Base-by-base conservation (phyloP, 2,797 vertebrate genomes). In the Pangasius sanitwongsei region DNA sequence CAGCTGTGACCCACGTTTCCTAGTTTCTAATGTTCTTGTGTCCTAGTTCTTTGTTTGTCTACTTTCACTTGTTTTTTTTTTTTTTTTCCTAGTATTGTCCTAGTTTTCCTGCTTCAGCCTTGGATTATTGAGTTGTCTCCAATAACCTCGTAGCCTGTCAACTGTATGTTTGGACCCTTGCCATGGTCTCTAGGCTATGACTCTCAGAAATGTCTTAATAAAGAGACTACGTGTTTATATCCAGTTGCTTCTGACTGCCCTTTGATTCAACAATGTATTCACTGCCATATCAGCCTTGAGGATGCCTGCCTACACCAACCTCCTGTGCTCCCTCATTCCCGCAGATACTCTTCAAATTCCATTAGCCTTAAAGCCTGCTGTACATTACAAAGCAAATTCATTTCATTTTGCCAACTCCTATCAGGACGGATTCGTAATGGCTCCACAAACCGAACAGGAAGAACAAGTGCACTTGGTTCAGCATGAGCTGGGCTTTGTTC, bases 281-380 rank as follows among this genome's bases (percentile, higher is more conserved):
- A 31, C 44, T 59, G 53, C 28, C 57, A 34, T 86, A 69, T 70
- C 70, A 69, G 44, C 12, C 83, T 65, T 44, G 41, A 53, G 69
- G 37, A 88, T 34, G 69, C 53, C 75, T 83, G 89, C 87, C 78
- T 1, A 50, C 31, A 77, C 87, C 85, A 80, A 83, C 69, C 90
- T 92, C 37, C 37, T 37, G 57, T 25, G 59, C 87, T 87, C 90
- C 85, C 83, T 78, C 83, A 41, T 9, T 89, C 90, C 81, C 63
- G 69, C 72, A 48, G 67, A 87, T 85, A 90, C 87, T 89, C 92
- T 94, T 92, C 91, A 90, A 91, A 92, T 93, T 93, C 91, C 67
- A 89, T 91, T 91, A 86, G 80, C 61, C 88, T 89, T 83, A 89
- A 88, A 89, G 93, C 89, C 90, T 18, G 87, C 84, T 92, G 89